phyloP scores from a whole-genome alignment of 2,113 vertebrate species.

The Phrynocephalus versicolor region DNA sequence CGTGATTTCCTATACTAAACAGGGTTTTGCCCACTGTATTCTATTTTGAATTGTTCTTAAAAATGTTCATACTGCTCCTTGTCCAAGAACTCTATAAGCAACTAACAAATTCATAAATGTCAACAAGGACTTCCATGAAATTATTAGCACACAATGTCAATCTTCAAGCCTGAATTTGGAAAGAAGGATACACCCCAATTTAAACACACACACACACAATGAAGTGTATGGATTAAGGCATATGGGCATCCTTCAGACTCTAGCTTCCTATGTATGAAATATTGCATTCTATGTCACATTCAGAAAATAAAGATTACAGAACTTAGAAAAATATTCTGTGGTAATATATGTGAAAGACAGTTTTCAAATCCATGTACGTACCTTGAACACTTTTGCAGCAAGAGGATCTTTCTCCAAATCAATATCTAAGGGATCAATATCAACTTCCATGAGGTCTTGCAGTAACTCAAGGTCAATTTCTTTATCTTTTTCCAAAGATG shows the following conservation, averaged over 20 bases:
- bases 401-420: slow-evolving; percentile 99
- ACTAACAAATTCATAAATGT: not conserved
- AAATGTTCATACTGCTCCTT: not conserved
- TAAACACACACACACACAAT: not conserved
- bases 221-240: not conserved
- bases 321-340: not conserved
- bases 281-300: not conserved
- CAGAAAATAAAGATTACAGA: not conserved
- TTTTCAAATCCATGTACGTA: slow-evolving; percentile 68
- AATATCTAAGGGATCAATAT: slow-evolving; percentile 99
- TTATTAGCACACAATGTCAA: no score
- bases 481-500: slow-evolving; percentile 99
- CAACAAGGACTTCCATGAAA: not conserved
- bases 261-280: not conserved
- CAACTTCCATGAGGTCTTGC: slow-evolving; percentile 99
- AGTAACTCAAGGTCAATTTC: slow-evolving; percentile 99
- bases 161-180: not conserved
- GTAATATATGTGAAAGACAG: not conserved
- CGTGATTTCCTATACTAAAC: not conserved
- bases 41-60: not conserved
- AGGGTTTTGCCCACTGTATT: not conserved
- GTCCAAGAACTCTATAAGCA: no score
- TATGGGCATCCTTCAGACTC: not conserved
- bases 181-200: not conserved
- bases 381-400: slow-evolving; percentile 99